Evolutionary conservation across 1,140 invertebrate genomes (phyloP), one percentile per base, ranked within the genome.

Genomic region (Eriosoma lanigerum): DNA sequence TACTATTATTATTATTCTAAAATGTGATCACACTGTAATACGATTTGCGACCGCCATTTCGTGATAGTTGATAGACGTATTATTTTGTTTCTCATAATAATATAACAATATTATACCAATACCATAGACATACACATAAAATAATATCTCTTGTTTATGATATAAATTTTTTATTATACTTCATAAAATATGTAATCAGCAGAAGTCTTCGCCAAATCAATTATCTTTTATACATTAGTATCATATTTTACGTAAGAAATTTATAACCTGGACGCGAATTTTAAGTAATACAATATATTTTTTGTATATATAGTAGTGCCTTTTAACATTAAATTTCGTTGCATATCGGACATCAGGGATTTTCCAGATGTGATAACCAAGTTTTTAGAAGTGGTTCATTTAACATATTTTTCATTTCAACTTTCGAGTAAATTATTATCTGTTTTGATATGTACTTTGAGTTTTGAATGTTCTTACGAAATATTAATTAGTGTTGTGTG

Each of bases 321-420:
- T 62, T 29, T 17, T 48, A 46, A 46, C 15, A 46, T n/a, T 52
- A 46, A 44, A 29, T 26, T 62, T 78, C 17, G 38, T 78, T 58
- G 44, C 10, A 17, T 29, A 48, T 78, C 17, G 38, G 75, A 60
- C 56, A 13, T 44, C 73, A 76, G 73, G 56, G 72, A 58, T 78
- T 62, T 76, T 78, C 75, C 56, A 62, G 56, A 78, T 62, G 75
- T 78, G 58, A 78, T 78, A 62, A 78, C 21, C 38, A 58, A 46
- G 12, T 76, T 58, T 60, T 75, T 76, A 32, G 56, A 62, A 62
- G 29, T 48, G 56, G 24, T 78, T 60, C 21, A 44, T 44, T 78
- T 24, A 60, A 46, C 12, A 46, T 62, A 24, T 56, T 78, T 38
- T 66, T 8, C 17, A 38, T 38, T 38, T 38, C 3, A 38, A 38